Conservation (phyloP, 1,140 invertebrate species). For the Coelopa frigida region DNA sequence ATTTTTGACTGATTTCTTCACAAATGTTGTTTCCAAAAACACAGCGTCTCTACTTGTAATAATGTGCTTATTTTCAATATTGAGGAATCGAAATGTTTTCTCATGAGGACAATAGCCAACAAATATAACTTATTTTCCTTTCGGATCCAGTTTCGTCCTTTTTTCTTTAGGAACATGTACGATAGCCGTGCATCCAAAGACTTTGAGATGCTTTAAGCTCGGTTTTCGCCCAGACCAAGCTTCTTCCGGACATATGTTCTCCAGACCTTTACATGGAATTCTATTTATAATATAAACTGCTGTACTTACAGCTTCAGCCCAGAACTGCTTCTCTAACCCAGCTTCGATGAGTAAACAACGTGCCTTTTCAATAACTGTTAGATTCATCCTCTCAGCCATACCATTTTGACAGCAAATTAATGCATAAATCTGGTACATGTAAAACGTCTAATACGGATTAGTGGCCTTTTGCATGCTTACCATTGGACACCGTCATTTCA, state of each 20-base stretch:
- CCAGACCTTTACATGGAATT: conserved; percentile 19
- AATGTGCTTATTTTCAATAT: conserved; percentile 24
- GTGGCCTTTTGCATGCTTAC: too few relatives aligned
- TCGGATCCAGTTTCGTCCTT: conserved; percentile 33
- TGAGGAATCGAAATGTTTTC: conserved; percentile 42
- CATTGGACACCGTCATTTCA: too few relatives aligned
- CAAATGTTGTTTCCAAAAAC: conserved; percentile 24
- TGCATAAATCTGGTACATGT: too few relatives aligned
- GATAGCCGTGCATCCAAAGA: conserved; percentile 44
- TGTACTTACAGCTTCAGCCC: conserved; percentile 44
- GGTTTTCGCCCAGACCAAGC: conserved; percentile 29
- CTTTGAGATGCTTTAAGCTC: conserved; percentile 19
- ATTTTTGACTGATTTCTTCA: neutral
- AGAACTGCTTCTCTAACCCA: conserved; percentile 35
- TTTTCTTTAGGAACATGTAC: conserved; percentile 39
- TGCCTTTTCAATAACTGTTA: conserved; percentile 26
- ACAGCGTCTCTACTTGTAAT: conserved; percentile 27
- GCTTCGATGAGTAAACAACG: conserved; percentile 37
- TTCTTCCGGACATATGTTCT: conserved; percentile 16
- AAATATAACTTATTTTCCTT: conserved; percentile 33
- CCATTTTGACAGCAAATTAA: too few relatives aligned
- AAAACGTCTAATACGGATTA: too few relatives aligned
- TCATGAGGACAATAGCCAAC: conserved; percentile 42
- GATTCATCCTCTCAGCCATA: conserved; percentile 24
- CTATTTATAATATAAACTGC: conserved; percentile 45